Conservation (phyloP, 1,140 invertebrate genomes). For the Magallana angulata region DNA sequence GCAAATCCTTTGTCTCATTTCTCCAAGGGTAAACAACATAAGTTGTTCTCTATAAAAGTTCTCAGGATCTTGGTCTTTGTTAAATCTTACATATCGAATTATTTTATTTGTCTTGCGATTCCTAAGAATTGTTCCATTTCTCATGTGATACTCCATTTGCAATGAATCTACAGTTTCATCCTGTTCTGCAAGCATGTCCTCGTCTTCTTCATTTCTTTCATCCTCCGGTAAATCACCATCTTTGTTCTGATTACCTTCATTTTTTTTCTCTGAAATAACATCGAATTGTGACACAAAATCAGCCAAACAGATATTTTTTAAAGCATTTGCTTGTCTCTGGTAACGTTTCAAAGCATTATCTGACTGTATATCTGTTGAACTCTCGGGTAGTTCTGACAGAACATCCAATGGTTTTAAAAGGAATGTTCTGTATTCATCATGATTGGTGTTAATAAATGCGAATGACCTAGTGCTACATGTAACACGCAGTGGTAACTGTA, state of each 20-base stretch:
- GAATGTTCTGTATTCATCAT: conserved; percentile 51
- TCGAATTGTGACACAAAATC: conserved; percentile 55
- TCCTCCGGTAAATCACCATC: conserved; percentile 6
- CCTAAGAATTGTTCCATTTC: conserved; percentile 57
- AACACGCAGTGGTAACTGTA: conserved; percentile 56
- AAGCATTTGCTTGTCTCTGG: conserved; percentile 46
- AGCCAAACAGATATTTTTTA: conserved; percentile 53
- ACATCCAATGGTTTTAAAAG: conserved; percentile 53
- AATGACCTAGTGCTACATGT: conserved; percentile 51
- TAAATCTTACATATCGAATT: conserved; percentile 54
- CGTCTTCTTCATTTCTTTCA: conserved; percentile 53
- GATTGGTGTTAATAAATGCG: conserved; percentile 60
- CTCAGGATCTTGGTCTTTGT: conserved; percentile 50
- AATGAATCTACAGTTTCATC: background rate
- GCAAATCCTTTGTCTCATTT: conserved; percentile 54
- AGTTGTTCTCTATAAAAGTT: conserved; percentile 54
- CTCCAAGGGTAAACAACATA: conserved; percentile 58
- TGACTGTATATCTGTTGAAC: conserved; percentile 50
- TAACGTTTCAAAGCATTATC: conserved; percentile 43
- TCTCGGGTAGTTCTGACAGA: conserved; percentile 29
- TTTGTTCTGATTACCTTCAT: conserved; percentile 38
- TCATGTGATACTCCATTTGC: conserved; percentile 13
- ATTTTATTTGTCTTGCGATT: conserved; percentile 48
- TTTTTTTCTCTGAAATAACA: background rate
- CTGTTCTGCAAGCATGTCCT: background rate